Base-by-base conservation (phyloP, 2,113 vertebrate species). In the Chamaea fasciata region DNA sequence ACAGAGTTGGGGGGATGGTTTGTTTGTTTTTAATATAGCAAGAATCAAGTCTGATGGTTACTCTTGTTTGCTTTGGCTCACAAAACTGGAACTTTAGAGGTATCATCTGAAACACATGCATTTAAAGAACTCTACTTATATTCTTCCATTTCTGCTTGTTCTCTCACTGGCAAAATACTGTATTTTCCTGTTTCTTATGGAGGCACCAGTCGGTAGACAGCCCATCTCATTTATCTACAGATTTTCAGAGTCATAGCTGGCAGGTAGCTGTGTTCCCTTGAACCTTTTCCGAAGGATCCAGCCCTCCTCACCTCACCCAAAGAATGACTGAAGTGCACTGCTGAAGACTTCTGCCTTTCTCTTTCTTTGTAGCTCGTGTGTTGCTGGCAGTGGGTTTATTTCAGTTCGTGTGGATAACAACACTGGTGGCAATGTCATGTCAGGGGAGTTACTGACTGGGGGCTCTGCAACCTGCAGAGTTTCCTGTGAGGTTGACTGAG, bases 1-100 rank as follows among this genome's bases (percentile, higher is more conserved):
- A 7, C 13, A 63, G 39, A 26, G 10, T 37, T 86, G 15, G 3
- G 1, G 2, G 3, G 14, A 1, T 37, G 7, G 2, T 23, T 73
- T 33, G 7, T 15, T 53, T 50, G 2, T 15, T 52, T 91, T 73
- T 55, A 59, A 57, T 88, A 55, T 55, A 91, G 62, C 68, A 78
- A 89, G 64, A 73, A 52, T 55, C 92, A 87, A 14, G 64, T 95
- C 68, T 94, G 15, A 86, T 90, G 15, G 74, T 87, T 75, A 69
- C 7, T 49, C 23, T 22, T 53, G 28, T 83, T 80, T 9, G 11
- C 37, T 76, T 69, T 59, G 23, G 27, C 37, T 74, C 27, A 26
- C 69, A 28, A 83, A 81, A 75, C 28, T 67, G 10, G 56, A 56
- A 56, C 30, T 87, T 39, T 10, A 55, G 44, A 55, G 16, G 4